Evolutionary conservation across 2,888 invertebrate genomes (phyloP), one percentile per base, ranked within the genome.

Genomic region (Watsonalla binaria): DNA sequence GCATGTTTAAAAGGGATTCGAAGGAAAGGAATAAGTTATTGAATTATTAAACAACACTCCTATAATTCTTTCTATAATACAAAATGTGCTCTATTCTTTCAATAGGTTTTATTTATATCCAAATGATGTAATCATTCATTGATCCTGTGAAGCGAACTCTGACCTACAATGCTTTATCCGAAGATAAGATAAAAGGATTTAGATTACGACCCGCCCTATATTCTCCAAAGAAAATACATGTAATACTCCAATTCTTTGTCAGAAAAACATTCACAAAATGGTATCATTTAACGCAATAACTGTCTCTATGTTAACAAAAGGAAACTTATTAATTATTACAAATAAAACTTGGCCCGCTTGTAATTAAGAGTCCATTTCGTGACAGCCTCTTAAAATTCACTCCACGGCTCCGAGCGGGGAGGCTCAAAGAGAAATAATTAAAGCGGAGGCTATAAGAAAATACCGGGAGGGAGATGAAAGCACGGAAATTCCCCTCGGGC

Each of bases 301-400:
- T 69, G 62, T 66, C 55, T 48, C 57, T 65, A 62, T 56, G 51
- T 60, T 46, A 15, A 70, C 65, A 69, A 70, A 73, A 68, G 63
- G 65, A 76, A 80, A 82, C 74, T 76, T 80, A 86, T 84, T 87
- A 86, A 86, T 86, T 83, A 86, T 86, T 79, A 78, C 82, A 83
- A 84, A 87, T 84, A 83, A 82, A 84, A 85, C 75, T 76, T 75
- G 69, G 77, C 66, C 73, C 62, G 74, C 56, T 69, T 75, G 81
- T 86, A 90, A 90, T 90, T 89, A 90, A 88, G 85, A 83, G 85
- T 84, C 81, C 84, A 86, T 90, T 89, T 87, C 81, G 84, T 74
- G 82, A 84, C 82, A 82, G 79, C 76, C 85, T 87, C 84, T 90
- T 88, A 84, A 89, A 89, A 90, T 90, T 89, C 88, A 82, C 78